Percentiles rank a stretch among this genome's conserved stretches.
phyloP scores from a whole-genome alignment of 2,113 vertebrate species.

The Eulemur rufifrons region DNA sequence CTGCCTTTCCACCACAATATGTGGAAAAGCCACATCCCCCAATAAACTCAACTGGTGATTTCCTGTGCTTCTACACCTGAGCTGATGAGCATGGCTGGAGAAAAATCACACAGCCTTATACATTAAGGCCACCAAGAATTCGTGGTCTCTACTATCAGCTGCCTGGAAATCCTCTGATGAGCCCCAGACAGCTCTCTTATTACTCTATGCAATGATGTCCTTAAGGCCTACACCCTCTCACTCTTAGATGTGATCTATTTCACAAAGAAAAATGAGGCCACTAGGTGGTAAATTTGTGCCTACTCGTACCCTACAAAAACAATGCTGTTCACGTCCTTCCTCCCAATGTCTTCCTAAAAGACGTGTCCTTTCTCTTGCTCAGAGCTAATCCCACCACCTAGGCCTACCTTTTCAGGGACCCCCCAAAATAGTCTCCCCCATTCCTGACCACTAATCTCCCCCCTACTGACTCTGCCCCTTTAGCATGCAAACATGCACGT shows the following conservation, averaged over 20 bases:
- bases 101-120: not conserved
- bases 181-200: not conserved
- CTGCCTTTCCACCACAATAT: not conserved
- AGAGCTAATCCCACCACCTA: not conserved
- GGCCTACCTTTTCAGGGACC: not conserved
- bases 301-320: not conserved
- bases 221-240: not conserved
- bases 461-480: not conserved
- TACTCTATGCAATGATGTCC: not conserved
- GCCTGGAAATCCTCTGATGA: not conserved
- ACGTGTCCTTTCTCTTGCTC: not conserved
- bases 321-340: not conserved
- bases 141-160: not conserved
- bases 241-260: not conserved
- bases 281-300: not conserved
- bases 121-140: not conserved
- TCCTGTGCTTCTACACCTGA: not conserved
- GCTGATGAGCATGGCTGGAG: not conserved
- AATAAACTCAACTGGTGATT: not conserved
- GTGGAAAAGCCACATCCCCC: not conserved
- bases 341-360: not conserved
- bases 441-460: not conserved
- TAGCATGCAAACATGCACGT: not conserved
- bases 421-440: not conserved
- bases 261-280: not conserved